Base-by-base conservation (phyloP, 1,140 invertebrate species). In the Apis dorsata region DNA sequence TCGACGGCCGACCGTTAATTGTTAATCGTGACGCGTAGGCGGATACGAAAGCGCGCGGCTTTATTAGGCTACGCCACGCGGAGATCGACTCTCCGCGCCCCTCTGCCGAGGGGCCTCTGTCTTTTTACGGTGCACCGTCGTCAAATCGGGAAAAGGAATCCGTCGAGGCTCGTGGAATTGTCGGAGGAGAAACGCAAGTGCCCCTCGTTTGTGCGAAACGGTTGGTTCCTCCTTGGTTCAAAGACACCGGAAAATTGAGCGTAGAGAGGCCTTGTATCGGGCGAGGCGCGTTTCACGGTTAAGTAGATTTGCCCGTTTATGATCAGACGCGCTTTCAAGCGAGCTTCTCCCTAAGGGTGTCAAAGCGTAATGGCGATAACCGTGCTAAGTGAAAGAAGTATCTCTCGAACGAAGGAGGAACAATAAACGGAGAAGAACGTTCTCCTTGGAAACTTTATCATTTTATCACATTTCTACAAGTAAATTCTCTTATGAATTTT, bases 21-120 rank as follows among this genome's bases (percentile, higher is more conserved):
- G 85, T 90, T 90, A 91, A 90, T 90, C 90, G 73, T 84, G 80
- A 79, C 87, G 88, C 89, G 90, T 91, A 90, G 88, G 88, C 90
- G 90, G 88, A 90, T 90, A 80, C 85, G 88, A 90, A 86, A 90
- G 85, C 85, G 85, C 85, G 74, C 65, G 73, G 69, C 88, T 90
- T 91, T 91, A 90, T 90, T 86, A 89, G 88, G 87, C 59, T 77
- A 74, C 75, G 13, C 74, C 51, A 28, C 65, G 66, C 51, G 77
- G 60, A 53, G 86, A 87, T 80, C 76, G 55, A 60, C 28, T 28
- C 28, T 28, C 28, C 28, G 57, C 80, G 73, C 19, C 28, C 15
- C 65, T 51, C 85, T 63, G 71, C n/a, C 17, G 34, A 51, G 19
- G 63, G 19, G 63, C 53, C 62, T 55, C 12, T 63, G 76, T 15